Evolutionary conservation across 2,888 invertebrate genomes (phyloP).

Genomic region (Andricus quercusramuli): DNA sequence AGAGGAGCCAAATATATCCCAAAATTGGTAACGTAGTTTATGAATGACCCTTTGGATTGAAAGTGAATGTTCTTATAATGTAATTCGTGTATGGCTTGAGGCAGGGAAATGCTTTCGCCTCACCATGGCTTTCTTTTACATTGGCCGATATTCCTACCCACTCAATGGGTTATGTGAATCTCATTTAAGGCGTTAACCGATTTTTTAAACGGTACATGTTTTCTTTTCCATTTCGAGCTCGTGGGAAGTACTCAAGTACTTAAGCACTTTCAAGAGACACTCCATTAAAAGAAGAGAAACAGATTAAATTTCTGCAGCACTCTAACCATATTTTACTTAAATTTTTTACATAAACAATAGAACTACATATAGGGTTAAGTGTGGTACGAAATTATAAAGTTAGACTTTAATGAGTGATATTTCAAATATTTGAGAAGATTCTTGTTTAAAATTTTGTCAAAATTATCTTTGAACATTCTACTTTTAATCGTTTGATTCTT

Average conservation of each 20-base stretch:
- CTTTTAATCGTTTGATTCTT: too few species aligned
- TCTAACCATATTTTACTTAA: too few species aligned
- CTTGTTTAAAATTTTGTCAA: too few species aligned
- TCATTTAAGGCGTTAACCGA: constrained; percentile 2
- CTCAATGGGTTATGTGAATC: constrained; percentile 10
- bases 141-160: constrained; percentile 11
- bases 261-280: constrained; percentile 7
- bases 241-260: constrained; percentile 9
- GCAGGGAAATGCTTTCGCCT: constrained; percentile 16
- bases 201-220: constrained; percentile 1
- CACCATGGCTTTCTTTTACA: neutral
- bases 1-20: too few species aligned
- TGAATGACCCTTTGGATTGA: neutral
- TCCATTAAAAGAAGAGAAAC: neutral
- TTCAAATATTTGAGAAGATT: too few species aligned
- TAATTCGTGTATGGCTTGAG: neutral
- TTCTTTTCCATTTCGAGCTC: neutral
- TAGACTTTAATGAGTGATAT: too few species aligned
- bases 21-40: too few species aligned
- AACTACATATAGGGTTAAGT: too few species aligned
- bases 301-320: neutral
- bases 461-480: too few species aligned
- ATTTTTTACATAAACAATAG: too few species aligned
- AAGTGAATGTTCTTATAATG: neutral
- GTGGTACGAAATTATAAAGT: too few species aligned